Evolutionary conservation across 2,113 vertebrate genomes (phyloP).

Genomic region (Microtus oregoni): DNA sequence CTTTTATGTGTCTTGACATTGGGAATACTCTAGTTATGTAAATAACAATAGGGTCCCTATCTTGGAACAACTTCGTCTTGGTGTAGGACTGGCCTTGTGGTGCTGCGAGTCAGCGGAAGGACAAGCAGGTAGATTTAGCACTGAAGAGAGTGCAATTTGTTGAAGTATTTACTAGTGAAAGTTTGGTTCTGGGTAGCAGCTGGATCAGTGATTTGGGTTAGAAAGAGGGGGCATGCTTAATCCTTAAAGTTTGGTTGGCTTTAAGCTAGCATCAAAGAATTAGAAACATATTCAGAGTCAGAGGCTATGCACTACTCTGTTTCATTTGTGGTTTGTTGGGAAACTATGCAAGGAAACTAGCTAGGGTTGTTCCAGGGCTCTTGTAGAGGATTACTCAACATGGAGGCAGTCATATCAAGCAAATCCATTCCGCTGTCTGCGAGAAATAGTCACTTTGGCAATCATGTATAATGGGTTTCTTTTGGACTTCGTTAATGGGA

Average conservation of each 20-base stretch:
- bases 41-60: not conserved
- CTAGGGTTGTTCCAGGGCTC: not conserved
- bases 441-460: not conserved
- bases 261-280: not conserved
- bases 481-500: slow-evolving; percentile 16
- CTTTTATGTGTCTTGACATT: not conserved
- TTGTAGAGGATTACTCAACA: not conserved
- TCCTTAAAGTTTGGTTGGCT: not conserved
- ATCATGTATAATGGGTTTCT: not conserved
- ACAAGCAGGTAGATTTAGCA: not conserved
- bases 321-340: not conserved
- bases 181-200: not conserved
- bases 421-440: not conserved
- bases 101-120: not conserved
- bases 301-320: too few species aligned
- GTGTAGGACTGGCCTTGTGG: not conserved
- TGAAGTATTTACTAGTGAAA: not conserved
- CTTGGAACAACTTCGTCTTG: not conserved
- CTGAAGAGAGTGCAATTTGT: not conserved
- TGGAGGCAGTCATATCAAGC: not conserved
- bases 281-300: not conserved
- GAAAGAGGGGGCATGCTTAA: not conserved
- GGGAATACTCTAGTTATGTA: not conserved
- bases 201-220: not conserved
- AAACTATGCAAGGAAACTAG: not conserved